Percentiles rank a stretch among this genome's conserved stretches.
These are phyloP conservation scores for Plotosus lineatus DNA, from an alignment of 2,113 vertebrate genomes.

Conservation along the genomic window DNA sequence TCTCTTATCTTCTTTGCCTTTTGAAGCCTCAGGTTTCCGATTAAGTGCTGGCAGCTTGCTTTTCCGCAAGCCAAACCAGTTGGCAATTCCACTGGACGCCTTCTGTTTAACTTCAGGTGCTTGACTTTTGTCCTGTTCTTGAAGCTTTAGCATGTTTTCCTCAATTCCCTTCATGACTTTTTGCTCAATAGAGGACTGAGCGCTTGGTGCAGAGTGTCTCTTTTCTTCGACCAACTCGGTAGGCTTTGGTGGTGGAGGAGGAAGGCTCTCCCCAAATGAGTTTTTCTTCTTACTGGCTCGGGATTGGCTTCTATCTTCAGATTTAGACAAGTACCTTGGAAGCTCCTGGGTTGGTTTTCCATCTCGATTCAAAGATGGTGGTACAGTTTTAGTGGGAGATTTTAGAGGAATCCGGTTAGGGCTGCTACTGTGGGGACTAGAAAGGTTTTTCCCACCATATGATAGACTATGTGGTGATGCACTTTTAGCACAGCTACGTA, in stretches of 20 bases:
- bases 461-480: constrained; percentile 71
- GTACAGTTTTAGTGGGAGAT: constrained; percentile 80
- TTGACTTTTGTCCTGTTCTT: constrained; percentile 82
- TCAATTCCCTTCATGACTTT: constrained; percentile 98
- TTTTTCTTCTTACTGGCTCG: constrained; percentile 73
- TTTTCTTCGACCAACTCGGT: constrained; percentile 52
- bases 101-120: constrained; percentile 82
- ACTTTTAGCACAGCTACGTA: constrained; percentile 79
- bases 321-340: constrained; percentile 67
- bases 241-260: constrained; percentile 68
- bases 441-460: constrained; percentile 68
- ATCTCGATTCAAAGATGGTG: constrained; percentile 59
- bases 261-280: constrained; percentile 71
- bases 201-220: constrained; percentile 61
- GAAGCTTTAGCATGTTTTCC: constrained; percentile 89
- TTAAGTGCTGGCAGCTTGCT: constrained; percentile 90
- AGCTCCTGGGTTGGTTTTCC: constrained; percentile 62
- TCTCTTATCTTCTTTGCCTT: constrained; percentile 77
- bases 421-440: constrained; percentile 77
- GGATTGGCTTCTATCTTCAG: constrained; percentile 76
- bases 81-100: constrained; percentile 86
- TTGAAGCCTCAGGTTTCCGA: constrained; percentile 79
- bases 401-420: constrained; percentile 87
- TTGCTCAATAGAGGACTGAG: constrained; percentile 89
- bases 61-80: constrained; percentile 92